Base-by-base conservation (phyloP, 2,888 invertebrate species). In the Ashinkailepas kermadecensis region DNA sequence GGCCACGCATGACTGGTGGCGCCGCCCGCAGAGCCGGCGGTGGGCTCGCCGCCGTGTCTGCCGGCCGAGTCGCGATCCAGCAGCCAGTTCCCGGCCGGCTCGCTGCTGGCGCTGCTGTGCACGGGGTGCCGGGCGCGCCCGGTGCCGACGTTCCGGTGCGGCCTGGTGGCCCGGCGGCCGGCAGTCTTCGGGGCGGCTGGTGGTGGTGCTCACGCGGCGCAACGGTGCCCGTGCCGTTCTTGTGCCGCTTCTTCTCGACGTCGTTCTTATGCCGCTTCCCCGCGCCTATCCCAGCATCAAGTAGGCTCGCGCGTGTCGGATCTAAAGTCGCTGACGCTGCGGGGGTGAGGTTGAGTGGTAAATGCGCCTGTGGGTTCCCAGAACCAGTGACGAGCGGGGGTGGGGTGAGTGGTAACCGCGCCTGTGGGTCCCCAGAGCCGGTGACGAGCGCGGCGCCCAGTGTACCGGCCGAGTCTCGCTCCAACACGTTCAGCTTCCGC, bases 371-470 rank as follows among this genome's bases (percentile, higher is more conserved):
- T 10, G n/a, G 91, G 91, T 87, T 90, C 91, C 25, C 88, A 85
- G 85, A 84, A 81, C 85, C 85, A 39, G 83, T 83, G 80, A 84
- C 85, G 54, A 84, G 84, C 67, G 83, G 62, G 62, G 18, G 8
- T 62, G 62, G 62, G 18, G 8, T 62, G 8, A 8, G 18, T 21
- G 62, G 70, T 70, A 12, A 23, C 39, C 25, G 8, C 12, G 13
- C 23, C 21, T 15, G 6, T 10, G n/a, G 91, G 91, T 87, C 90
- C 91, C 25, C 88, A 85, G 85, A 84, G 81, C 85, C 85, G 56
- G 83, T 83, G 80, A 84, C 85, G 54, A 84, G 84, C 67, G 83
- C 85, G 80, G 83, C 85, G 80, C 85, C 85, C 18, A 85, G 85
- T 82, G 82, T 85, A 70, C 83, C 84, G 64, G 83, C 82, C 56